Evolutionary conservation across 2,113 vertebrate genomes (phyloP), one percentile per base, ranked within the genome.

Genomic region (Phainopepla nitens): DNA sequence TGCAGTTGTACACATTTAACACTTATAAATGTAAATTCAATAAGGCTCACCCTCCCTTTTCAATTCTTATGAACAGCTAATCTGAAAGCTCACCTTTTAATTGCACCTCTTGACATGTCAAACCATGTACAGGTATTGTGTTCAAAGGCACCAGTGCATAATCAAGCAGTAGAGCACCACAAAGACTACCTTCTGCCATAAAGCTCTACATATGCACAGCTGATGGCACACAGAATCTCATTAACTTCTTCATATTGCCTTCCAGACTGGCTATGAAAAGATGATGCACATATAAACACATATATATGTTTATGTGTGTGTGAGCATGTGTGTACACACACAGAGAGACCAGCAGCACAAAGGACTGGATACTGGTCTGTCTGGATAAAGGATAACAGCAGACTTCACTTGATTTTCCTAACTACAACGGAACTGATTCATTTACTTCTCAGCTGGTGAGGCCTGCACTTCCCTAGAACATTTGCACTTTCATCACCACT

Each of bases 71-170:
- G 13, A 96, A 87, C 44, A 97, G 44, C 78, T 93, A 82, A 94
- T 94, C 78, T 92, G 61, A 95, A 97, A 97, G 89, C 11, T 73
- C 92, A 79, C 50, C 92, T 93, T 95, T 94, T 95, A 94, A 96
- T 78, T 96, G 51, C 53, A 95, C 39, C 73, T 68, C n/a, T 95
- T 96, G 87, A 93, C 51, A 82, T 10, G 51, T 93, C 88, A 87
- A 97, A 94, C 50, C 36, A 0, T 25, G 23, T 70, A 82, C 20
- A 90, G 89, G 56, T n/a, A 92, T 75, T 87, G 28, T 84, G 45
- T 45, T 89, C 88, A 95, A 83, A 97, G 91, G 29, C 44, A 89
- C n/a, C 28, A 54, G 54, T 44, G 65, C 44, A 85, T 85, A 66
- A 95, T 93, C 86, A 91, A 80, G 73, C 3, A 89, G 75, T 71